Percentiles rank a stretch among this genome's conserved stretches.
phyloP scores from a whole-genome alignment of 2,888 invertebrate species.

The Pardosa pseudoannulata region DNA sequence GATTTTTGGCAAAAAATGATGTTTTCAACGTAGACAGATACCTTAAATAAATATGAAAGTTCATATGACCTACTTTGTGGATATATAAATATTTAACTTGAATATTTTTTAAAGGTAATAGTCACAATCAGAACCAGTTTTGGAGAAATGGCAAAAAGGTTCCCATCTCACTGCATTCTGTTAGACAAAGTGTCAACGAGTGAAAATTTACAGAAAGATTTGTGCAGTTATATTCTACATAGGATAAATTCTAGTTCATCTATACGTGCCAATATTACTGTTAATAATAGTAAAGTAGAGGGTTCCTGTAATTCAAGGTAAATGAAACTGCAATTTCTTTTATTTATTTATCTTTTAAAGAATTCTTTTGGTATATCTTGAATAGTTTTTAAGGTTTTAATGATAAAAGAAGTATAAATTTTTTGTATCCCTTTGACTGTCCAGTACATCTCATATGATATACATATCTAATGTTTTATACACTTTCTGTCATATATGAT shows the following conservation, averaged over 20 bases:
- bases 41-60: too few species aligned
- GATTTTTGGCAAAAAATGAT: too few species aligned
- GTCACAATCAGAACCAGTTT: constrained; percentile 83
- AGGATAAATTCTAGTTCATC: constrained; percentile 88
- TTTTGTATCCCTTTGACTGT: too few species aligned
- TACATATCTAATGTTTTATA: too few species aligned
- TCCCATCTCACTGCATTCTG: constrained; percentile 84
- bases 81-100: too few species aligned
- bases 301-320: constrained; percentile 80
- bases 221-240: constrained; percentile 90
- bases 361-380: too few species aligned
- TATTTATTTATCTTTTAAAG: background rate
- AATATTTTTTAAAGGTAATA: constrained; percentile 44
- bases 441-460: too few species aligned
- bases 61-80: too few species aligned
- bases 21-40: too few species aligned
- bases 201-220: constrained; percentile 80
- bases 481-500: too few species aligned
- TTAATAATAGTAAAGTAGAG: constrained; percentile 74
- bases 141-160: constrained; percentile 87
- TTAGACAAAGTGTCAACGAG: constrained; percentile 76
- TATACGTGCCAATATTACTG: constrained; percentile 86
- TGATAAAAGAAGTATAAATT: too few species aligned
- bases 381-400: too few species aligned
- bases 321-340: background rate